These are phyloP conservation scores for Heterodera filipjevi DNA, from an alignment of 2,888 invertebrate genomes.

Conservation along the genomic window DNA sequence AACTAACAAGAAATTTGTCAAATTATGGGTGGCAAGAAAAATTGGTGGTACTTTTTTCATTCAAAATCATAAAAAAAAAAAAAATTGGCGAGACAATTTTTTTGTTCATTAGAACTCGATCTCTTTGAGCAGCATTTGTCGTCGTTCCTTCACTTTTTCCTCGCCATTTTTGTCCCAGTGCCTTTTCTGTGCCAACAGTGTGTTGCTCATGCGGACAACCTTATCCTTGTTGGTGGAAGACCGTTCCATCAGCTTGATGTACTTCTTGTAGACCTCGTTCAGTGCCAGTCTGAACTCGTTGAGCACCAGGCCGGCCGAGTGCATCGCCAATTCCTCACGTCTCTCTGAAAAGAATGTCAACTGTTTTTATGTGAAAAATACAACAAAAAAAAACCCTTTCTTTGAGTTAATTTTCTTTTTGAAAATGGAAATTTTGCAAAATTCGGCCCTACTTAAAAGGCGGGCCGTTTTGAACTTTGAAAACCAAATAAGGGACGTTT, in stretches of 20 bases:
- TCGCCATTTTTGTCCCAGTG: constrained; percentile 5
- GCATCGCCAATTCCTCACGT: constrained; percentile 12
- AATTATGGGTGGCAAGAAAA: too few species aligned
- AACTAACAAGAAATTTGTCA: too few species aligned
- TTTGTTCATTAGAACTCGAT: constrained; percentile 4
- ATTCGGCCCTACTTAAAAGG: too few species aligned
- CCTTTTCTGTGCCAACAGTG: background rate
- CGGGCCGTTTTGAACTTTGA: too few species aligned
- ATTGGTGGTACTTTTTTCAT: too few species aligned
- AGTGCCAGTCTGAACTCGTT: constrained; percentile 22
- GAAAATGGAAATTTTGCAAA: too few species aligned
- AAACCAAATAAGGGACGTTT: too few species aligned
- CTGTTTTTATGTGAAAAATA: too few species aligned
- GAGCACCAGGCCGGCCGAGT: background rate
- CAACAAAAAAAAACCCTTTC: too few species aligned
- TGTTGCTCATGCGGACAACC: background rate
- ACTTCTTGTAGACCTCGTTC: constrained; percentile 20
- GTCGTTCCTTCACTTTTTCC: constrained; percentile 6
- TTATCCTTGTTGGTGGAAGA: constrained; percentile 3
- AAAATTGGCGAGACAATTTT: too few species aligned
- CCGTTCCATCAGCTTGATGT: background rate
- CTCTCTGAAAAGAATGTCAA: background rate
- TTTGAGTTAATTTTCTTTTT: background rate
- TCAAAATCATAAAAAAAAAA: too few species aligned
- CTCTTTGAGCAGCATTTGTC: constrained; percentile 11